These are phyloP conservation scores for Blastobasis adustella DNA, from an alignment of 2,888 invertebrate species.

Conservation along the genomic window DNA sequence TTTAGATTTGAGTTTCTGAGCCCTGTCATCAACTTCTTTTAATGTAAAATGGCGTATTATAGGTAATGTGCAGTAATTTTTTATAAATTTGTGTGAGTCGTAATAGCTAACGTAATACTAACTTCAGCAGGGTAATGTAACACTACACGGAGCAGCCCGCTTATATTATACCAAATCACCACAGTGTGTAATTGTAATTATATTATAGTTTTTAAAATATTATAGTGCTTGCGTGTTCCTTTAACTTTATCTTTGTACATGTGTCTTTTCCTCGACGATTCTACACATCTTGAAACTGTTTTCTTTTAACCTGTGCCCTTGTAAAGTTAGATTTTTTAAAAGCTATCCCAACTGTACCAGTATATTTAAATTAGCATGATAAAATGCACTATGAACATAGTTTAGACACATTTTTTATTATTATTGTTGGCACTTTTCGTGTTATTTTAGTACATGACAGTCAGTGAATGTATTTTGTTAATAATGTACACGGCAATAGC, in stretches of 20 bases:
- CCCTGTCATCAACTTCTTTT: too few species aligned
- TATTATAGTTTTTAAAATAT: constrained; percentile 34
- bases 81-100: too few species aligned
- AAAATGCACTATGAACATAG: too few species aligned
- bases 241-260: constrained; percentile 47
- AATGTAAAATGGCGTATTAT: too few species aligned
- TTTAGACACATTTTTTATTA: too few species aligned
- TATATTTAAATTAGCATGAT: too few species aligned
- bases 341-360: too few species aligned
- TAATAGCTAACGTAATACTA: background rate
- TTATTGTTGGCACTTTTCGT: background rate
- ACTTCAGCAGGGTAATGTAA: constrained; percentile 1
- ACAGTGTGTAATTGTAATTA: constrained; percentile 50
- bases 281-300: background rate
- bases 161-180: constrained; percentile 59
- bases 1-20: too few species aligned
- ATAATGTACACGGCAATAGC: too few species aligned
- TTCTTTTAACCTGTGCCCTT: background rate
- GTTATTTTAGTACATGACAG: background rate
- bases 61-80: too few species aligned
- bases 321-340: too few species aligned
- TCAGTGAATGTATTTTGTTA: too few species aligned
- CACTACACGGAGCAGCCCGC: constrained; percentile 43
- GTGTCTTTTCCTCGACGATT: constrained; percentile 18
- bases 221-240: constrained; percentile 60